phyloP scores from a whole-genome alignment of 2,888 invertebrate species.

The Drosophila yooni region DNA sequence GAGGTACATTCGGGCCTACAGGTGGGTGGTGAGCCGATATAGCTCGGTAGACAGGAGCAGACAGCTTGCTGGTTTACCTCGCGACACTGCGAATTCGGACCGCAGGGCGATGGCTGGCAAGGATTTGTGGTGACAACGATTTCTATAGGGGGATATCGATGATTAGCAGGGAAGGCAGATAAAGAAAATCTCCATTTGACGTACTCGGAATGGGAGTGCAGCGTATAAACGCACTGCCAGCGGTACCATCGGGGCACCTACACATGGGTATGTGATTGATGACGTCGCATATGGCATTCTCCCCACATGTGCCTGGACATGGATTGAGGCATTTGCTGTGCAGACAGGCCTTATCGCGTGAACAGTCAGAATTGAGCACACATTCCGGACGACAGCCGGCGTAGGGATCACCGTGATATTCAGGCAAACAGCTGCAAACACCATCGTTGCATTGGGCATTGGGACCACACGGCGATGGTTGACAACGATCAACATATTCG shows the following conservation, averaged over 20 bases:
- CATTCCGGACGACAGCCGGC: slow-evolving; percentile 91
- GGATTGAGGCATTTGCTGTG: slow-evolving; percentile 91
- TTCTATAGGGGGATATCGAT: slow-evolving; percentile 49
- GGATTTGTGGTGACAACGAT: slow-evolving; percentile 86
- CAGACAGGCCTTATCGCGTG: slow-evolving; percentile 89
- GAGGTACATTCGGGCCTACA: slow-evolving; percentile 92
- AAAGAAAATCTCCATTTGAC: slow-evolving; percentile 12
- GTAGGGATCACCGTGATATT: slow-evolving; percentile 88
- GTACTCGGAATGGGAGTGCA: slow-evolving; percentile 83
- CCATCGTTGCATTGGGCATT: slow-evolving; percentile 88
- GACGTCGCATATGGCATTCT: slow-evolving; percentile 90
- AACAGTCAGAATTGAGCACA: slow-evolving; percentile 90
- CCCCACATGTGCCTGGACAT: slow-evolving; percentile 90
- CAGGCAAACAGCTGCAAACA: slow-evolving; percentile 90
- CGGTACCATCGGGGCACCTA: slow-evolving; percentile 87
- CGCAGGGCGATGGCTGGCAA: slow-evolving; percentile 91
- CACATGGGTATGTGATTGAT: slow-evolving; percentile 90
- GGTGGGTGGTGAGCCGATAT: slow-evolving; percentile 90
- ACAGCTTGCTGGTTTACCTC: slow-evolving; percentile 90
- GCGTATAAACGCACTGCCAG: slow-evolving; percentile 89
- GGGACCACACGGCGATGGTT: slow-evolving; percentile 89
- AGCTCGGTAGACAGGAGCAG: slow-evolving; percentile 90
- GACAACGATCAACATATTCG: slow-evolving; percentile 87
- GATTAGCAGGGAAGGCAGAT: slow-evolving; percentile 7
- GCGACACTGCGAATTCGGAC: slow-evolving; percentile 91